Conservation (phyloP, 1,140 invertebrate species). For the Drosophila cardini region DNA sequence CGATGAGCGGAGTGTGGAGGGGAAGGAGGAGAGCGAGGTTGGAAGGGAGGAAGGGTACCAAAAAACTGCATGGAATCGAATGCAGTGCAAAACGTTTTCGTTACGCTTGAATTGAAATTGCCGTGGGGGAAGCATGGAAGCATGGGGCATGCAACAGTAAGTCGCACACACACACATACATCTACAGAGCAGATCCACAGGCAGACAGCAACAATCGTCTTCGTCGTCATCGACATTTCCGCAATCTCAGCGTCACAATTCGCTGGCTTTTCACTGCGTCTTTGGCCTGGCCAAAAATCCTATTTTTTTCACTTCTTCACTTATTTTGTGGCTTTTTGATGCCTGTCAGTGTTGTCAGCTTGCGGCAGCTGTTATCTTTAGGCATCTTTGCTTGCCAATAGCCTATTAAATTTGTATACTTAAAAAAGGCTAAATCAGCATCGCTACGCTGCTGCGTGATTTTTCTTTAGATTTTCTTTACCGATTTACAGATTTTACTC, state of each 20-base stretch:
- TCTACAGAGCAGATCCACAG: slow-evolving; percentile 13
- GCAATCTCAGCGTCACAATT: slow-evolving; percentile 67
- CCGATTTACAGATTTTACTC: slow-evolving; percentile 25
- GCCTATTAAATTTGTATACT: slow-evolving; percentile 17
- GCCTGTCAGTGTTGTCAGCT: slow-evolving; percentile 39
- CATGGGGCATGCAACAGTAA: slow-evolving; percentile 26
- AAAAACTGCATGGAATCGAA: slow-evolving; percentile 53
- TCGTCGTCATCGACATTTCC: slow-evolving; percentile 42
- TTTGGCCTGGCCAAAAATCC: slow-evolving; percentile 21
- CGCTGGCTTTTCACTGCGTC: slow-evolving; percentile 60
- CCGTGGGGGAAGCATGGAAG: slow-evolving; percentile 17
- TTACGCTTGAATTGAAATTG: slow-evolving; percentile 70
- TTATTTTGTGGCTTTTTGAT: slow-evolving; percentile 35
- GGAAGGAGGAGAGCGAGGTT: not conserved
- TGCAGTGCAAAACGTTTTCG: slow-evolving; percentile 76
- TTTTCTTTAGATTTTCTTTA: slow-evolving; percentile 16
- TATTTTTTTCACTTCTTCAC: slow-evolving; percentile 1
- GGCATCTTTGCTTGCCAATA: slow-evolving; percentile 4
- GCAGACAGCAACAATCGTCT: slow-evolving; percentile 36
- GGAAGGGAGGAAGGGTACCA: slow-evolving; percentile 25
- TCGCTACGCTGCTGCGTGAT: slow-evolving; percentile 1
- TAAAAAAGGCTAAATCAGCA: slow-evolving; percentile 21
- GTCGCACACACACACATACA: slow-evolving; percentile 15
- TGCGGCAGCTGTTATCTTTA: slow-evolving; percentile 2
- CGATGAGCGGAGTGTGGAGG: slow-evolving; percentile 2